phyloP scores from a whole-genome alignment of 2,113 vertebrate genomes.

The Probosciger aterrimus region DNA sequence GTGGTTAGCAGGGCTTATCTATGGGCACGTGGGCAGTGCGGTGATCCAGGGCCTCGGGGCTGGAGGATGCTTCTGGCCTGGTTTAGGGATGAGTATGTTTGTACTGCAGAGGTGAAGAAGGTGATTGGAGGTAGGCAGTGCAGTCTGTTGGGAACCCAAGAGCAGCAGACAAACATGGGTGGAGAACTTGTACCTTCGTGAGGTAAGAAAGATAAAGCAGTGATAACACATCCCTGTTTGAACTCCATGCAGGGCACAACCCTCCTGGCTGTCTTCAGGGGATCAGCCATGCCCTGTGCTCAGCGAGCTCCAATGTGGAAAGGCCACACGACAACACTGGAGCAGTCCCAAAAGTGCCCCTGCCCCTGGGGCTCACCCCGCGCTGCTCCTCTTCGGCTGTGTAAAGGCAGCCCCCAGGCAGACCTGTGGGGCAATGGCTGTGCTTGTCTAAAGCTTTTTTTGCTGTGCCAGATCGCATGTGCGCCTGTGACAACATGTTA shows the following conservation, averaged over 20 bases:
- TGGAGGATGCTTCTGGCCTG: neutral
- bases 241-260: neutral
- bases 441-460: neutral
- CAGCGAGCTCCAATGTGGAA: fast-evolving
- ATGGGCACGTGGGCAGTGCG: neutral
- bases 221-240: neutral
- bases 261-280: neutral
- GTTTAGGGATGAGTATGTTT: neutral
- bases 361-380: neutral
- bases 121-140: neutral
- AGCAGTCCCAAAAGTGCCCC: neutral
- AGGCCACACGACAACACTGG: neutral
- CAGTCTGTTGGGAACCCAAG: neutral
- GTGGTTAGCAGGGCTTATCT: neutral
- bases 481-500: neutral
- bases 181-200: neutral
- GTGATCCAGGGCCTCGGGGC: neutral
- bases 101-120: neutral
- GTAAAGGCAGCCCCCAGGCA: neutral
- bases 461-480: neutral
- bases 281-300: neutral
- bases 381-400: neutral
- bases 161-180: neutral
- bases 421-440: neutral
- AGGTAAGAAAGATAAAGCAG: neutral